Conservation (phyloP, 35 echinoderm and acorn worm genomes). For the Apostichopus parvimensis region DNA sequence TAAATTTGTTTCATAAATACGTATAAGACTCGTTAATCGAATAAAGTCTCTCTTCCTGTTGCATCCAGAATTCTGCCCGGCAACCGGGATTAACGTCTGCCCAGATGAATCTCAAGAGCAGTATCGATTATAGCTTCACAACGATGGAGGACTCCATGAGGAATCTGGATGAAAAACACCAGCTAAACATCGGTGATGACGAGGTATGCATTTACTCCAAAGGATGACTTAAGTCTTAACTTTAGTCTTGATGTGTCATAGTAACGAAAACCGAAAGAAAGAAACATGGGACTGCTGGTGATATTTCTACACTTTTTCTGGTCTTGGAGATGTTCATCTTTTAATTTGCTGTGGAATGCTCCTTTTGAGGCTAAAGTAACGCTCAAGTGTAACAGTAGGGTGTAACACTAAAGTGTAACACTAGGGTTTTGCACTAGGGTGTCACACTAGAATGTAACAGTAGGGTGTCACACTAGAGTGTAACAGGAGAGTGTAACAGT, state of each 20-base stretch:
- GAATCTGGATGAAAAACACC: slow-evolving; percentile 62
- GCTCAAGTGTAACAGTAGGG: too few relatives aligned
- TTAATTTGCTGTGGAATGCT: not conserved
- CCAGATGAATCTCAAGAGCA: slow-evolving; percentile 77
- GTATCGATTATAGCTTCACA: slow-evolving; percentile 75
- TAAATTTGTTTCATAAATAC: not conserved
- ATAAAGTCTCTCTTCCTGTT: not conserved
- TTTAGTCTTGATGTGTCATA: too few relatives aligned
- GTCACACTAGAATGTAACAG: too few relatives aligned
- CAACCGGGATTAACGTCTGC: slow-evolving; percentile 85
- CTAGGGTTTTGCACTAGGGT: too few relatives aligned
- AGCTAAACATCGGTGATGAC: slow-evolving; percentile 61
- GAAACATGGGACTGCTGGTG: too few relatives aligned
- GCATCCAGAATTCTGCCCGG: slow-evolving; percentile 62
- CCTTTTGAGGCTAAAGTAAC: too few relatives aligned
- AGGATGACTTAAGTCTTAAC: not conserved
- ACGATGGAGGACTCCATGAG: slow-evolving; percentile 66
- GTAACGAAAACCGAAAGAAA: not conserved
- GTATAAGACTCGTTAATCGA: not conserved
- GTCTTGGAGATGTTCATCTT: too few relatives aligned
- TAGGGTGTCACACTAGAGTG: too few relatives aligned
- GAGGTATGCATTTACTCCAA: not conserved
- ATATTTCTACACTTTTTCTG: too few relatives aligned
- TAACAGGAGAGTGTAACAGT: too few relatives aligned
- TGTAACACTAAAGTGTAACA: too few relatives aligned